These are phyloP conservation scores for Nephrotoma flavescens DNA, from an alignment of 2,888 invertebrate species.

Conservation along the genomic window DNA sequence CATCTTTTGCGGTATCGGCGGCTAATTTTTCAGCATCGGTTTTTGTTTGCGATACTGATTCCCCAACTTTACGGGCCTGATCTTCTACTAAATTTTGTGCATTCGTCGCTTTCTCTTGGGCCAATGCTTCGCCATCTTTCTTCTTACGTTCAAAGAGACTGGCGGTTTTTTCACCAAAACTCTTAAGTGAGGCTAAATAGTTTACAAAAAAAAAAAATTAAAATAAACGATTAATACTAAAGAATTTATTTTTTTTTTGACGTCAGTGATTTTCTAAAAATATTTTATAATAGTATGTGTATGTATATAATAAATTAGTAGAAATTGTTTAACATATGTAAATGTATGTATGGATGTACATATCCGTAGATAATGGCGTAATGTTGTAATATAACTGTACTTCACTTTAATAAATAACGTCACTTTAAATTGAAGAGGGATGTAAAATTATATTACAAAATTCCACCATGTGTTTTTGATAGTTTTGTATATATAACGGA, in stretches of 20 bases:
- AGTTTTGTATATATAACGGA: neutral
- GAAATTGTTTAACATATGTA: neutral
- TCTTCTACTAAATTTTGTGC: constrained; percentile 47
- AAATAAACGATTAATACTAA: neutral
- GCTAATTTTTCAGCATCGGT: constrained; percentile 37
- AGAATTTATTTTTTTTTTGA: neutral
- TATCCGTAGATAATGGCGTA: neutral
- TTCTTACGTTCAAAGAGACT: constrained; percentile 56
- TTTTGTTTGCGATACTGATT: constrained; percentile 42
- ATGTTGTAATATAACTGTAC: neutral
- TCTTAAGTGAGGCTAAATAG: constrained; percentile 48
- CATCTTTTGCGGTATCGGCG: constrained; percentile 17
- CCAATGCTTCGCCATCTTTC: constrained; percentile 50
- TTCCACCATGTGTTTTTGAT: neutral
- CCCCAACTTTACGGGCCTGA: constrained; percentile 46
- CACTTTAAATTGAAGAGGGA: neutral
- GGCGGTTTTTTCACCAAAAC: constrained; percentile 55
- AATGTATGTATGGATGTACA: neutral
- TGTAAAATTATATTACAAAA: neutral
- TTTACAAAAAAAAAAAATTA: neutral
- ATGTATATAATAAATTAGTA: neutral
- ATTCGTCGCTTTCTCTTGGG: constrained; percentile 43
- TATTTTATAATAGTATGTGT: neutral
- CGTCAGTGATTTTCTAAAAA: neutral
- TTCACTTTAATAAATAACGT: neutral